Evolutionary conservation across 2,113 vertebrate genomes (phyloP).

Genomic region (Tragelaphus strepsiceros): DNA sequence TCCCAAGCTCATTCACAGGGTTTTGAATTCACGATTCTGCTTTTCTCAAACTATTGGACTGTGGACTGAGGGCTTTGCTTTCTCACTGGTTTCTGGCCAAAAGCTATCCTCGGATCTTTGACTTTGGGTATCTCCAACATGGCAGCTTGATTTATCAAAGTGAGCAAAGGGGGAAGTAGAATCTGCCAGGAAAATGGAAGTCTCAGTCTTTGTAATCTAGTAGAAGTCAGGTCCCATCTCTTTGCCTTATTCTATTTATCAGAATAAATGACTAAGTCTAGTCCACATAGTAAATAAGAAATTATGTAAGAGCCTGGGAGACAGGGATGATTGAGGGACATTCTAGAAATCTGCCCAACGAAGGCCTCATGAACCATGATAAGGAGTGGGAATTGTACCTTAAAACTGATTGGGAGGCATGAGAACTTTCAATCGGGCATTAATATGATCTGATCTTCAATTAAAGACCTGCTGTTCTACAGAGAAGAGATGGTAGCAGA

Average conservation of each 20-base stretch:
- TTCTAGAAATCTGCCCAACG: not conserved
- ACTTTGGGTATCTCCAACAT: not conserved
- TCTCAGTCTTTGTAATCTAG: not conserved
- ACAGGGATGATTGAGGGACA: fast-evolving
- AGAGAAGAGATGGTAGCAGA: too few relatives aligned
- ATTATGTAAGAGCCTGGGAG: not conserved
- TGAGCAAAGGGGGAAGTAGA: not conserved
- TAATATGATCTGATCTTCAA: not conserved
- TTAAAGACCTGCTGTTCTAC: not conserved
- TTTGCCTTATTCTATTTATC: not conserved
- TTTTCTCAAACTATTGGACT: not conserved
- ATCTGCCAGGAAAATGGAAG: not conserved
- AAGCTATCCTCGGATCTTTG: not conserved
- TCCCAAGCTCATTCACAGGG: not conserved
- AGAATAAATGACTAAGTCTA: not conserved
- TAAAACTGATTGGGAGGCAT: not conserved
- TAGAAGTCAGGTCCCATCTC: not conserved
- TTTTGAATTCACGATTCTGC: not conserved
- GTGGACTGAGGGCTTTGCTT: not conserved
- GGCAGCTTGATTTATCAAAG: not conserved
- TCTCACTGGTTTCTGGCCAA: not conserved
- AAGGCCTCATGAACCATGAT: not conserved
- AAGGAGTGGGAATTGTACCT: not conserved
- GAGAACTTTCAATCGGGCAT: not conserved
- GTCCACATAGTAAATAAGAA: not conserved